Base-by-base conservation (phyloP, 2,113 vertebrate genomes). In the Melanostigma gelatinosum region DNA sequence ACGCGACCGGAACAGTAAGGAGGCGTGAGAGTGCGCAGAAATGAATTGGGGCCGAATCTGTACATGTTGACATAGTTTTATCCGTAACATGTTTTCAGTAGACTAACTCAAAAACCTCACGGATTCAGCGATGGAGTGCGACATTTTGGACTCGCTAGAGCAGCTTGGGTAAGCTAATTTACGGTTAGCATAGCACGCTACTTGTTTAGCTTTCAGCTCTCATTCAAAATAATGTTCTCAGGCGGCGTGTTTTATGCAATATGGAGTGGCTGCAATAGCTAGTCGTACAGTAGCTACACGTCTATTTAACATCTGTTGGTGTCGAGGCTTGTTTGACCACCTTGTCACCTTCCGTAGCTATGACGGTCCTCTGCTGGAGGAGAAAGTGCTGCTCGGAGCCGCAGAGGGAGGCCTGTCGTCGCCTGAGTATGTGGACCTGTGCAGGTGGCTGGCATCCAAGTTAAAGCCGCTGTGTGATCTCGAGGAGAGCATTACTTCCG, bases 371-470 rank as follows among this genome's bases (percentile, higher is more conserved):
- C 88, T 99, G 52, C 80, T 96, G 89, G 96, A 96, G 66, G 98
- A 99, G 73, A 91, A 95, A 72, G 88, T 93, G 4, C 93, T 99
- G 60, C 88, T 84, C 40, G 86, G 89, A 75, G 97, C 97, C 57
- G 95, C 95, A 61, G 96, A 96, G 73, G 85, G 67, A 82, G 98
- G 98, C 34, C 93, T 98, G 70, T 92, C 93, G 67, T 99, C 97
- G 0, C 87, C 93, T 13, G 95, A 97, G 48, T 99, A 96, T 87
- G 95, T 94, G 84, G 94, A 96, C n/a, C 95, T 99, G 24, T 97
- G 97, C 10, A 0, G 93, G 90, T 99, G 97, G 97, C 87, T 99
- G 62, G 89, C 94, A 3, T 93, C 96, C 80, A 93, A 95, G 60
- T 95, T 99, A 78, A 95, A 97, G 61, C 87, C 92, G 3, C 88